Conservation (phyloP, 2,113 vertebrate genomes). For the Bambusicola thoracicus region DNA sequence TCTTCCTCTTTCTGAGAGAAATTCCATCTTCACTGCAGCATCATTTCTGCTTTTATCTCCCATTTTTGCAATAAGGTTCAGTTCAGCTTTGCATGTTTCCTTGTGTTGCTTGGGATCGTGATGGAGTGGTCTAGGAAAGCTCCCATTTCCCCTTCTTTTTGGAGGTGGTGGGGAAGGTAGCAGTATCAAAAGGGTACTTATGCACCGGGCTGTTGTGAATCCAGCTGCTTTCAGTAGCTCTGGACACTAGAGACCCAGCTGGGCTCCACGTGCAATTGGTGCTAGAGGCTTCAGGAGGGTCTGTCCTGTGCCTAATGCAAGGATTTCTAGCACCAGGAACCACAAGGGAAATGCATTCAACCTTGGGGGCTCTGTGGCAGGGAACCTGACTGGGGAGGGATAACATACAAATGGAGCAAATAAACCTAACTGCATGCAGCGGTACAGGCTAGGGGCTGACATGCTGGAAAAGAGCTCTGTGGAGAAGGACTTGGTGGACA, state of each 20-base stretch:
- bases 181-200: neutral
- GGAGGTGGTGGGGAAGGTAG: neutral
- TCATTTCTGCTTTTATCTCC: neutral
- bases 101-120: neutral
- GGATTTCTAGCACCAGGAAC: neutral
- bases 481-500: no score
- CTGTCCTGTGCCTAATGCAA: neutral
- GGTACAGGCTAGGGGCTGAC: no score
- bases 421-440: neutral
- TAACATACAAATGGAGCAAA: neutral
- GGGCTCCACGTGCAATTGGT: accelerated
- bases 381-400: neutral
- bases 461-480: no score
- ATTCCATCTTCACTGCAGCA: neutral
- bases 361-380: neutral
- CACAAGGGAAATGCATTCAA: neutral
- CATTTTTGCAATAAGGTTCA: neutral
- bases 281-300: neutral
- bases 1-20: neutral
- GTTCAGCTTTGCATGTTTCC: neutral
- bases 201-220: neutral
- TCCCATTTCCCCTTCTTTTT: neutral
- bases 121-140: neutral
- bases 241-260: neutral
- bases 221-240: neutral